Percentiles rank a stretch among this genome's conserved stretches.
Evolutionary conservation across 2,113 vertebrate genomes (phyloP).

Genomic region (Bungarus multicinctus): DNA sequence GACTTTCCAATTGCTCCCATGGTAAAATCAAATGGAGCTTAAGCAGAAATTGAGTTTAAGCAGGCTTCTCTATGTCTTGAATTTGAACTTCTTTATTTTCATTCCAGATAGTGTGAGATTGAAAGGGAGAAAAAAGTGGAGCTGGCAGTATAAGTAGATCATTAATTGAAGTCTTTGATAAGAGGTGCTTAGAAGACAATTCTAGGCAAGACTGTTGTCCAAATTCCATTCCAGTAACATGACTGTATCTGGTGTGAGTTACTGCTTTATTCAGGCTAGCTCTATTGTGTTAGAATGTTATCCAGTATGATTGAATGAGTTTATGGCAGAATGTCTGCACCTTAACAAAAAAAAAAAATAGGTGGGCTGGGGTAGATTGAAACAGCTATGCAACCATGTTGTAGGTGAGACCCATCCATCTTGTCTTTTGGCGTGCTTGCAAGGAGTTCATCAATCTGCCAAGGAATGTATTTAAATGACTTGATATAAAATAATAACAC

Average conservation of each 20-base stretch:
- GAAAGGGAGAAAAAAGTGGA: neutral
- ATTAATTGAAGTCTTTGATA: neutral
- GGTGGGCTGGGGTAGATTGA: neutral
- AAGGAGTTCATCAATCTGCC: neutral
- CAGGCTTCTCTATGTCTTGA: neutral
- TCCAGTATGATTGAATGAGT: neutral
- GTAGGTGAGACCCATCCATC: neutral
- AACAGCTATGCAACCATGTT: neutral
- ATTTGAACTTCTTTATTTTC: neutral
- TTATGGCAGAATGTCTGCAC: neutral
- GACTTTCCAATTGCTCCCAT: fast-evolving
- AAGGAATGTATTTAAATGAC: neutral
- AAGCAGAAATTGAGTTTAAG: neutral
- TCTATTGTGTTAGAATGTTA: conserved; percentile 6
- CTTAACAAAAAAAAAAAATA: neutral
- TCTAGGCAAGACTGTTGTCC: neutral
- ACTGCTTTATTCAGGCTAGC: conserved; percentile 3
- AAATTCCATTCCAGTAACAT: conserved; percentile 33
- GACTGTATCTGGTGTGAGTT: conserved; percentile 23
- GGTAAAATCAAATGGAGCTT: neutral
- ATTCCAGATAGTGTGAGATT: neutral
- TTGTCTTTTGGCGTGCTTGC: neutral
- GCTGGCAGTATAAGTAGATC: neutral
- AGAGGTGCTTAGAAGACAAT: conserved; percentile 7
- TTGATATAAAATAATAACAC: neutral